Base-by-base conservation (phyloP, 1,140 invertebrate species). In the Delia radicum region DNA sequence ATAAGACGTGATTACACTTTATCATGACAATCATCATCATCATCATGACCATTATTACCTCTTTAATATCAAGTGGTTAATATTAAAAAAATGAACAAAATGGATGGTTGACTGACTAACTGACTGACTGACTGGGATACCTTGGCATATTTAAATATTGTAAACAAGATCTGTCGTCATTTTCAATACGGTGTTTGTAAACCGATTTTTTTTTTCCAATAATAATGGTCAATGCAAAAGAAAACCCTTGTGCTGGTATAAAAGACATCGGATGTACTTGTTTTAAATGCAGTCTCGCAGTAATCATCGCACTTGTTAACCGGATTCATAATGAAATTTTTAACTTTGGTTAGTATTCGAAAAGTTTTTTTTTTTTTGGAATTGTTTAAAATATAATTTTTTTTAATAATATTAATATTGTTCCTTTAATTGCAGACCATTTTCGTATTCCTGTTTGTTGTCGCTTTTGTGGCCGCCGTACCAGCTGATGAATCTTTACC, bases 401-500 rank as follows among this genome's bases (percentile, higher is more conserved):
- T 37, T 10, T 42, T 42, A 13, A 42, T 15, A 15, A 42, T n/a
- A 65, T 73, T 28, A 21, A 28, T n/a, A 33, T 28, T 15, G 31
- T 72, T n/a, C n/a, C n/a, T n/a, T n/a, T n/a, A n/a, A n/a, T 75
- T 77, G 7, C 74, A 85, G 83, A 79, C 78, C 46, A 65, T 85
- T 42, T 80, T 84, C 27, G 63, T 84, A 10, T 84, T 80, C 75
- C 75, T 85, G 7, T 2, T 84, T 71, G 77, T 79, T 24, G 69
- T 81, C 48, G 79, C 77, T 46, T 21, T 85, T 8, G 82, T 83
- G n/a, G 73, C 76, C 6, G 80, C 83, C 1, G 81, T 82, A 46
- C 83, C 83, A 55, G 74, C 81, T 10, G 83, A 85, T 29, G 83
- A 85, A 72, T 78, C 83, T 13, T 69, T 83, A 13, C 79, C 79